Percentiles rank a stretch among this genome's conserved stretches.
phyloP scores from a whole-genome alignment of 2,113 vertebrate species.

The Vicugna pacos region DNA sequence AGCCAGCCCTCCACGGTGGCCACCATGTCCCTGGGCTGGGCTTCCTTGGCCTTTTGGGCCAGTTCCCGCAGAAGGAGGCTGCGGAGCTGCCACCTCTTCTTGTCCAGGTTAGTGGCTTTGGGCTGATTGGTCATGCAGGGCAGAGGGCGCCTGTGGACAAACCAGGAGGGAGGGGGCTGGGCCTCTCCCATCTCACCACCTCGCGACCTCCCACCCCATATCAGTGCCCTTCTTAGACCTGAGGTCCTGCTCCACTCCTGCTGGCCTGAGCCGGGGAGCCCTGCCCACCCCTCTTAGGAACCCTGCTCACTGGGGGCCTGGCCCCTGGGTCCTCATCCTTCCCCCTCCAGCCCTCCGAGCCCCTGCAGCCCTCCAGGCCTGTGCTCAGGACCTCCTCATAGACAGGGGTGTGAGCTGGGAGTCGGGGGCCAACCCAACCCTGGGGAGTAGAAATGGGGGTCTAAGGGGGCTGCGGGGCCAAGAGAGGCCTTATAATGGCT shows the following conservation, averaged over 20 bases:
- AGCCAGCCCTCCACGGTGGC: constrained; percentile 82
- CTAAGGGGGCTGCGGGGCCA: not conserved
- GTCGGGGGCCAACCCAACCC: not conserved
- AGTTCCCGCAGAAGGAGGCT: constrained; percentile 64
- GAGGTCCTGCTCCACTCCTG: too few species aligned
- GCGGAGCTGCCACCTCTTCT: constrained; percentile 73
- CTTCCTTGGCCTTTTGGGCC: not conserved
- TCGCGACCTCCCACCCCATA: too few species aligned
- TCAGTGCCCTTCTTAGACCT: not conserved
- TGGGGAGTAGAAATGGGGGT: rapidly evolving
- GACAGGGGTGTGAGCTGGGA: not conserved
- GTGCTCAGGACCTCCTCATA: not conserved
- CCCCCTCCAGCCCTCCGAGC: not conserved
- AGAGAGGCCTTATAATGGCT: not conserved
- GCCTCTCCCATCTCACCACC: not conserved
- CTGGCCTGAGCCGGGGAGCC: not conserved
- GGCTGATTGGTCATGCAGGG: constrained; percentile 28
- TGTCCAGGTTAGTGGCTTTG: constrained; percentile 76
- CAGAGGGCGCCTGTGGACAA: constrained; percentile 76
- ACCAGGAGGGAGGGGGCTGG: not conserved
- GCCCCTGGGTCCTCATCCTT: not conserved
- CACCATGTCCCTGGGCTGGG: constrained; percentile 63
- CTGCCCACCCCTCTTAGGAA: not conserved
- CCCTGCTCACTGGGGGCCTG: not conserved
- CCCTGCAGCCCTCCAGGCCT: not conserved